phyloP scores from a whole-genome alignment of 2,113 vertebrate species.

The Galeopterus variegatus region DNA sequence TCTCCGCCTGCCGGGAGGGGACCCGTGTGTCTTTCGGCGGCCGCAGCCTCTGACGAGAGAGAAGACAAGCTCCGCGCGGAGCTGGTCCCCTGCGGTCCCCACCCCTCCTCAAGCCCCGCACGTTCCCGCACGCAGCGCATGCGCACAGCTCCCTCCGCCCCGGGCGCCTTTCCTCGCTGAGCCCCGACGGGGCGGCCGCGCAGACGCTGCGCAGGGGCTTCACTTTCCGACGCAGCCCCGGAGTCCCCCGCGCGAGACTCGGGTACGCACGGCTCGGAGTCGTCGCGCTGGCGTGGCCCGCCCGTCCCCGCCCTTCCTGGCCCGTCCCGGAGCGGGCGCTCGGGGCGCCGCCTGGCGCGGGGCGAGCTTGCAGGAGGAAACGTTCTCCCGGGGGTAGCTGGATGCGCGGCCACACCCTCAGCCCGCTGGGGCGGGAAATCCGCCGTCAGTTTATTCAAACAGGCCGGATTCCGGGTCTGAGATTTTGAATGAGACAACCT shows the following conservation, averaged over 20 bases:
- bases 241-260: neutral
- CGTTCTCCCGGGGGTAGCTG: neutral
- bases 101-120: neutral
- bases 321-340: neutral
- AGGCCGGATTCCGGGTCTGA: neutral
- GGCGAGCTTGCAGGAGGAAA: neutral
- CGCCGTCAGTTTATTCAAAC: constrained; percentile 34
- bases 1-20: neutral
- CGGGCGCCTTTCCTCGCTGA: neutral
- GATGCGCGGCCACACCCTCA: constrained; percentile 33
- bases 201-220: neutral
- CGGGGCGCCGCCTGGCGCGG: neutral
- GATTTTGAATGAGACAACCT: neutral
- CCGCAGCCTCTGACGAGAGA: neutral
- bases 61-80: neutral
- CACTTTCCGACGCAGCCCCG: neutral
- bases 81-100: no score
- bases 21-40: neutral
- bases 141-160: no score
- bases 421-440: constrained; percentile 68
- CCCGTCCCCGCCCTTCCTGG: neutral
- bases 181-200: neutral
- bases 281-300: no score
- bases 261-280: neutral
- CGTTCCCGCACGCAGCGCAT: no score